Base-by-base conservation (phyloP, 2,888 invertebrate species). In the Pollenia angustigena region DNA sequence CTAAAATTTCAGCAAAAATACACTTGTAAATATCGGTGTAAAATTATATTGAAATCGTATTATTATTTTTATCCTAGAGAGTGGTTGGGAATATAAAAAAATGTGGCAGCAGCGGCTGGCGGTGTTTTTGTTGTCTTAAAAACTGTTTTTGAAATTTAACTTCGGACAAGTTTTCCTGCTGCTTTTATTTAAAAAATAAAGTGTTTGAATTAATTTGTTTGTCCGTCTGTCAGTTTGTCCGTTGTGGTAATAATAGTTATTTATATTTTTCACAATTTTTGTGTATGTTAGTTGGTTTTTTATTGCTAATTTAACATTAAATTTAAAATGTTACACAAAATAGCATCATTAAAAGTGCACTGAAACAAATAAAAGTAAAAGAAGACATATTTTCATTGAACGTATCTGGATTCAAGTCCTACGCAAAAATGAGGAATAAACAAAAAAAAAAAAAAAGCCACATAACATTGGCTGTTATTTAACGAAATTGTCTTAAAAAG, bases 221-320 rank as follows among this genome's bases (percentile, higher is more conserved):
- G 64, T 76, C 56, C 9, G 66, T 56, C 54, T 23, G 0, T 18
- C 12, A 8, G 50, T 16, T 54, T 68, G 50, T 72, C 71, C 16
- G 16, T 50, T 48, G 16, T 44, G 6, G 18, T 79, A 72, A 84
- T 84, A 66, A 84, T 64, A 58, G 46, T 78, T 60, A 79, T 79
- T 84, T 84, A 74, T 52, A 60, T 69, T 12, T 69, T 32, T 60
- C 8, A 69, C 4, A 7, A 58, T 52, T 54, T 48, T 54, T 69
- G 12, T 62, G n/a, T 69, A 71, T 82, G 46, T 69, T 50, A 74
- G 58, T 52, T 68, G 9, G 69, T 69, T 14, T 71, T 81, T 71
- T 50, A 69, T 60, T 64, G 50, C 68, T 74, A 79, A 82, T 82
- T 68, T 82, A 16, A 23, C 14, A 69, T 82, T 71, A 85, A 71